phyloP scores from a whole-genome alignment of 2,113 vertebrate genomes.

The Acrocephalus arundinaceus region DNA sequence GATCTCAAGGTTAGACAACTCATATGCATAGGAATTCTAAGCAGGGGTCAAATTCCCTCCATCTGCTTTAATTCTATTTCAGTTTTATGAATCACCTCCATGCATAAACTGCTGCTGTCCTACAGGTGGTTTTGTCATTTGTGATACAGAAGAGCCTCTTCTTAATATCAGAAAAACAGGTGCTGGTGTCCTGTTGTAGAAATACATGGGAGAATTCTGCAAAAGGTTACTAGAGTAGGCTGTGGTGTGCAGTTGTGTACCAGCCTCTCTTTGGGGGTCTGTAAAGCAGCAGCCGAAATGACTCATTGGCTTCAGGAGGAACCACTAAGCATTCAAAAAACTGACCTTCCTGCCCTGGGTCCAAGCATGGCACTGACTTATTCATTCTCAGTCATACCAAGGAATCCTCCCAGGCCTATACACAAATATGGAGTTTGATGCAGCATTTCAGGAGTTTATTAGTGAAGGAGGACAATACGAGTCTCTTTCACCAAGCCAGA shows the following conservation, averaged over 20 bases:
- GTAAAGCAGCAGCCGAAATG: not conserved
- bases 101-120: not conserved
- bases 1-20: not conserved
- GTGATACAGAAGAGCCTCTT: not conserved
- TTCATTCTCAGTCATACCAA: not conserved
- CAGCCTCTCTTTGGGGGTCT: not conserved
- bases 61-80: conserved; percentile 5
- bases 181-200: not conserved
- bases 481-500: not conserved
- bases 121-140: not conserved
- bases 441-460: not conserved
- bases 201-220: not conserved
- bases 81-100: not conserved
- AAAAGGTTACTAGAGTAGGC: not conserved
- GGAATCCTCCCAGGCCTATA: not conserved
- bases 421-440: not conserved
- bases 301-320: not conserved
- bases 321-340: not conserved
- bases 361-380: not conserved
- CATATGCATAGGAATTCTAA: not conserved
- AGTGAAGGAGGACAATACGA: not conserved
- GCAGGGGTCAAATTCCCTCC: not conserved
- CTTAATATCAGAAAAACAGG: not conserved
- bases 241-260: not conserved
- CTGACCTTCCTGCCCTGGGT: not conserved